Evolutionary conservation across 2,797 vertebrate species (phyloP), one percentile per base, ranked within the genome.

Genomic region (Margarornis squamiger): DNA sequence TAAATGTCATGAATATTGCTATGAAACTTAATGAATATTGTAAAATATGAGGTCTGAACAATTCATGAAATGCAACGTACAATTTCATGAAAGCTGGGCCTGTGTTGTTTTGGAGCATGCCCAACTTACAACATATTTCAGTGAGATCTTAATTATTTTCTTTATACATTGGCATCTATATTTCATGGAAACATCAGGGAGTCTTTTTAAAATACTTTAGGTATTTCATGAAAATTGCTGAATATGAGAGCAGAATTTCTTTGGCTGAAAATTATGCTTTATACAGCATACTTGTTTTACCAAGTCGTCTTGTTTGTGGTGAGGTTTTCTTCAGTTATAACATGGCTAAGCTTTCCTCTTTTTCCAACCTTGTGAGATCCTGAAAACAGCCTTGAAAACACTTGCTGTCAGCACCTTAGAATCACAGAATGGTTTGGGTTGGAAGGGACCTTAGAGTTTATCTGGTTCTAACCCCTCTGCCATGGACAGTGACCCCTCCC

Each of bases 11-110:
- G 20, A 95, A 86, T 93, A 74, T 65, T 83, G 79, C 86, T 78
- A 22, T 51, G 81, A 91, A 95, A 65, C 24, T 34, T 83, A 79
- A 92, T 92, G 79, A 93, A 77, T 93, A 92, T 67, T 92, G 55
- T 88, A 93, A 94, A 92, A 61, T 62, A 85, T 14, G 27, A 34
- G 15, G 12, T 74, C 59, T 89, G 74, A 92, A 92, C 71, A 61
- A 70, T 82, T 95, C 21, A 54, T 85, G 55, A 86, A 94, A 87
- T 36, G 55, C 67, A 84, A 90, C 65, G 70, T 38, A 52, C 41
- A 63, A 4, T 79, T 89, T 73, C 55, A 46, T 82, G 34, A 89
- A 77, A 94, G 80, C 46, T 43, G 29, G 34, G 38, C 5, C 0
- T 83, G 22, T 79, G 68, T 74, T 93, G 14, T 46, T 49, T 85